Conservation (phyloP, 2,797 vertebrate species). For the Petrocephalus schoutedeni region DNA sequence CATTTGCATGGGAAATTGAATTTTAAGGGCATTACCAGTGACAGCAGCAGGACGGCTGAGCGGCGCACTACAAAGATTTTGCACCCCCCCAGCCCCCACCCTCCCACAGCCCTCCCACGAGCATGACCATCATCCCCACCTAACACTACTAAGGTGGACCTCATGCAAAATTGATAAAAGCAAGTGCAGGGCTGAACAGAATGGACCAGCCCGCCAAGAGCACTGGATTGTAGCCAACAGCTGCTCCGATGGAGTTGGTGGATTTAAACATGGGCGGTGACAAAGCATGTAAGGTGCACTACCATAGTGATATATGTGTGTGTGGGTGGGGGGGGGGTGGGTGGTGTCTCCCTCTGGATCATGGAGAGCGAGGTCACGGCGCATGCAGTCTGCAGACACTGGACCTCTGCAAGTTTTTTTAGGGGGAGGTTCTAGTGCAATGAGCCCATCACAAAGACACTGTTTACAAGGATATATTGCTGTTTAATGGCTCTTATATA, state of each 20-base stretch:
- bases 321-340: not conserved
- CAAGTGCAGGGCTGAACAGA: not conserved
- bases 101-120: not conserved
- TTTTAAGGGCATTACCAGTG: conserved; percentile 3
- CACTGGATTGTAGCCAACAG: conserved; percentile 66
- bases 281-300: not conserved
- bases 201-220: not conserved
- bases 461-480: not conserved
- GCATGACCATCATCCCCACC: not conserved
- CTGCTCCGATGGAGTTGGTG: conserved; percentile 48
- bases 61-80: not conserved
- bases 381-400: not conserved
- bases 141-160: not conserved
- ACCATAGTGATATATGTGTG: not conserved
- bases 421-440: not conserved
- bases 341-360: not conserved
- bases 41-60: not conserved
- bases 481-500: not conserved
- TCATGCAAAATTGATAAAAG: conserved; percentile 38
- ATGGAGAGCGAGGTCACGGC: not conserved
- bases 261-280: not conserved
- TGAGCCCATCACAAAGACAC: not conserved
- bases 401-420: not conserved
- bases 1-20: not conserved
- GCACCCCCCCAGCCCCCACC: not conserved